Evolutionary conservation across 2,888 invertebrate species (phyloP).

Genomic region (Drosophila imparisetae): DNA sequence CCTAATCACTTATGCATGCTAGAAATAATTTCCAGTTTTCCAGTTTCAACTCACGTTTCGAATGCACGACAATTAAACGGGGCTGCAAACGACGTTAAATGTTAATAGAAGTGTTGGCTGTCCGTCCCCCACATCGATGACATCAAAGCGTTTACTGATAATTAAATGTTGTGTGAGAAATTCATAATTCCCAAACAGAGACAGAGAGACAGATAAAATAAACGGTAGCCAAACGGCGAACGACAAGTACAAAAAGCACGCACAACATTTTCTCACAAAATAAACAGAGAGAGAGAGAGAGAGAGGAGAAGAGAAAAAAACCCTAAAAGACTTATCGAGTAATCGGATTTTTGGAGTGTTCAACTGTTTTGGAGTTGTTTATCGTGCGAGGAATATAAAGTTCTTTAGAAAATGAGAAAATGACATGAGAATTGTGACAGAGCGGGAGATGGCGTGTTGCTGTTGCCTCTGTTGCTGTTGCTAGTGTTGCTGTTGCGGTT

Average conservation of each 20-base stretch:
- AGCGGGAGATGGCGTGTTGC: slow-evolving; percentile 59
- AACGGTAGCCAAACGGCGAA: slow-evolving; percentile 47
- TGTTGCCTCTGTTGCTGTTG: slow-evolving; percentile 11
- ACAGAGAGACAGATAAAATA: slow-evolving; percentile 11
- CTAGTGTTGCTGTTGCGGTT: slow-evolving; percentile 5
- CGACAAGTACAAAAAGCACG: slow-evolving; percentile 16
- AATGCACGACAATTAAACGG: slow-evolving; percentile 67
- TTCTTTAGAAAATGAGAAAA: slow-evolving; percentile 40
- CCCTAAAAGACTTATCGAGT: slow-evolving; percentile 41
- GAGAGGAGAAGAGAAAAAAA: too few relatives aligned
- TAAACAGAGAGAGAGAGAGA: not conserved
- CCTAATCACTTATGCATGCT: not conserved
- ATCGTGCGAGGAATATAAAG: slow-evolving; percentile 34
- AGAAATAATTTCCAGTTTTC: slow-evolving; percentile 46
- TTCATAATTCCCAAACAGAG: slow-evolving; percentile 55
- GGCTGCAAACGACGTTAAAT: slow-evolving; percentile 34
- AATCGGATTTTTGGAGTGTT: slow-evolving; percentile 50
- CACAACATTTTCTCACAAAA: slow-evolving; percentile 51
- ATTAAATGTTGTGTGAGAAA: slow-evolving; percentile 73
- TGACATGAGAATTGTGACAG: slow-evolving; percentile 64
- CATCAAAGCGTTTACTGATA: slow-evolving; percentile 66
- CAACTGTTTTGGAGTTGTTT: slow-evolving; percentile 26
- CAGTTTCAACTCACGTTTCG: slow-evolving; percentile 68
- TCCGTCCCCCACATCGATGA: slow-evolving; percentile 55
- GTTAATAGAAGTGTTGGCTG: slow-evolving; percentile 52